Evolutionary conservation across 2,888 invertebrate genomes (phyloP).

Genomic region (Adelognathus sp.): DNA sequence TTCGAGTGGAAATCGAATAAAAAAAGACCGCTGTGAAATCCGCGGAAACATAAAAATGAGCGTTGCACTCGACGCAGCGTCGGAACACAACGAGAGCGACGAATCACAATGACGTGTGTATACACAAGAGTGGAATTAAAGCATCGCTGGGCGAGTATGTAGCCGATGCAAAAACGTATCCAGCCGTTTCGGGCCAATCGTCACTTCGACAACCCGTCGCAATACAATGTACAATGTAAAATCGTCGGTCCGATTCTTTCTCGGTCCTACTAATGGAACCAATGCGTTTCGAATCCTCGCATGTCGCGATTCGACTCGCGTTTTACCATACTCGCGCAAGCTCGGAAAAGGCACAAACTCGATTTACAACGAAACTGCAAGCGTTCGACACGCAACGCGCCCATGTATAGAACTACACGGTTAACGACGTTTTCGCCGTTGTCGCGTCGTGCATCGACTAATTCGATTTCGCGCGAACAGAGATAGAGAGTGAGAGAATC

Average conservation of each 20-base stretch:
- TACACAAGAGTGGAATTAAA: not conserved
- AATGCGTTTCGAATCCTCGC: constrained; percentile 2
- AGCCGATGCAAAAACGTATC: constrained; percentile 50
- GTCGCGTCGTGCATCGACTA: constrained; percentile 77
- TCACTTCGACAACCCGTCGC: constrained; percentile 23
- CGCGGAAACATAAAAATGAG: constrained; percentile 48
- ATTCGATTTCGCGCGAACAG: constrained; percentile 72
- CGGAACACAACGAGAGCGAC: constrained; percentile 33
- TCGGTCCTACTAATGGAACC: not conserved
- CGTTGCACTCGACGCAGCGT: constrained; percentile 9
- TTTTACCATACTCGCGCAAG: constrained; percentile 11
- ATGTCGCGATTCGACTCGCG: not conserved
- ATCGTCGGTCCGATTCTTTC: constrained; percentile 6
- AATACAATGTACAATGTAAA: too few species aligned
- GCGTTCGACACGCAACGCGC: constrained; percentile 76
- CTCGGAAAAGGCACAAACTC: constrained; percentile 74
- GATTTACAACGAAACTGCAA: constrained; percentile 75
- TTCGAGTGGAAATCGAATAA: constrained; percentile 35
- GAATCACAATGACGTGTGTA: constrained; percentile 41
- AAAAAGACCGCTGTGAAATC: constrained; percentile 5
- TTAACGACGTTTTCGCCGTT: constrained; percentile 79
- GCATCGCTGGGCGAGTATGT: not conserved
- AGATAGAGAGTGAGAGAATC: constrained; percentile 34
- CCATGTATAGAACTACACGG: constrained; percentile 77
- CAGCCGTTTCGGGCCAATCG: constrained; percentile 30